Evolutionary conservation across 2,797 vertebrate genomes (phyloP), one percentile per base, ranked within the genome.

Genomic region (Gila robusta): DNA sequence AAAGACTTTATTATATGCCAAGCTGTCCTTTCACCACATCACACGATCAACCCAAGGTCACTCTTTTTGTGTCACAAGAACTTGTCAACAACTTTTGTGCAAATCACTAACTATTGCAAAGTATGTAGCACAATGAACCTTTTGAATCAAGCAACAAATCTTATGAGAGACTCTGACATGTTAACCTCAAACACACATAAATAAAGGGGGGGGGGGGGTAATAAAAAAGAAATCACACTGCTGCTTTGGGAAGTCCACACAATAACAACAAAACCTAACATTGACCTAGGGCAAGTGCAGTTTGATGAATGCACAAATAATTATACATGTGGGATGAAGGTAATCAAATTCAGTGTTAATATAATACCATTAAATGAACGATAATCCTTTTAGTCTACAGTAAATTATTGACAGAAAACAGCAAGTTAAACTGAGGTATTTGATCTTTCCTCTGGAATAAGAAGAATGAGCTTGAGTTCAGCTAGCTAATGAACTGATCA

Each of bases 21-120:
- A 78, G 62, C 10, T 71, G 66, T 71, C 17, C 64, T 78, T 64
- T 78, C n/a, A 70, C 47, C 52, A 69, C 72, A 70, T 71, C 64
- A 84, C 74, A 71, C 14, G 26, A 35, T 9, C 66, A 69, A 79
- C n/a, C 47, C 83, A 59, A 79, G 74, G 83, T 84, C 82, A 69
- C n/a, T 14, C 35, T 52, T 67, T 78, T 6, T 35, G 66, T 17
- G 35, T 79, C 83, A 84, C 8, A 6, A 14, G 66, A 79, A 79
- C 49, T 56, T 79, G 64, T 81, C 62, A 84, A 70, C 47, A 69
- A 8, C 56, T 28, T 54, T 41, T 84, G 73, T 56, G 19, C 35
- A 56, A 79, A 79, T 70, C 62, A 39, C 59, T 66, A 83, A 78
- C 82, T 59, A 21, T 28, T 70, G 9, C 26, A 47, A 35, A 47